Percentiles rank a stretch among this genome's conserved stretches.
Evolutionary conservation across 2,797 vertebrate genomes (phyloP).

Genomic region (Rhinatrema bivittatum): DNA sequence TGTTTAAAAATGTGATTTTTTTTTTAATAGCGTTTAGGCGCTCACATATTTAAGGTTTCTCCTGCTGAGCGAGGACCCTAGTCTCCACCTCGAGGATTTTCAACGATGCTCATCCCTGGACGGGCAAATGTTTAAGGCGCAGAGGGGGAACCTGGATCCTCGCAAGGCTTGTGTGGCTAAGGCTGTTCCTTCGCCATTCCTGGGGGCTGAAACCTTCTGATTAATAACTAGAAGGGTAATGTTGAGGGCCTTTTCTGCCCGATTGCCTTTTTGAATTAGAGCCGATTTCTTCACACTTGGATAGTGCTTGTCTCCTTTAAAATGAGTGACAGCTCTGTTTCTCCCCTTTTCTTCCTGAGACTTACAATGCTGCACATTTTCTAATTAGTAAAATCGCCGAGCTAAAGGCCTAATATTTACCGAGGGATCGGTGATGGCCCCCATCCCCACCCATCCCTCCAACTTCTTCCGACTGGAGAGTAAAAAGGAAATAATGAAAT

Average conservation of each 20-base stretch:
- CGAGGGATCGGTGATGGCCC: slow-evolving; percentile 48
- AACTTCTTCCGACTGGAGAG: too few species aligned
- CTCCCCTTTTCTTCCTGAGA: slow-evolving; percentile 58
- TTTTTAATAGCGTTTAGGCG: too few species aligned
- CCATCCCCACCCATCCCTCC: slow-evolving; percentile 43
- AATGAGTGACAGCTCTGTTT: slow-evolving; percentile 78
- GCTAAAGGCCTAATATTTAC: slow-evolving; percentile 73
- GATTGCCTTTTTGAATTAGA: slow-evolving; percentile 79
- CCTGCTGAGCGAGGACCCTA: too few species aligned
- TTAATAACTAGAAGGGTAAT: slow-evolving; percentile 76
- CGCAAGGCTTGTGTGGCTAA: too few species aligned
- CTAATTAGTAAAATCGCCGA: slow-evolving; percentile 79
- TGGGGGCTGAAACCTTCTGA: slow-evolving; percentile 52
- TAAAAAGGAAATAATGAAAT: slow-evolving; percentile 11
- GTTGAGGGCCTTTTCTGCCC: slow-evolving; percentile 76
- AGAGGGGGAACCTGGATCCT: too few species aligned
- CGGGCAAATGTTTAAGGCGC: too few species aligned
- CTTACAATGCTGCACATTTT: slow-evolving; percentile 83
- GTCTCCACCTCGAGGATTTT: too few species aligned
- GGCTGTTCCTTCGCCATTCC: slow-evolving; percentile 40
- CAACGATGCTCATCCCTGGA: too few species aligned
- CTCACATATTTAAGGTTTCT: too few species aligned
- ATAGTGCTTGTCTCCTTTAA: slow-evolving; percentile 81
- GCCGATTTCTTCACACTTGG: slow-evolving; percentile 85
- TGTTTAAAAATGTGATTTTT: too few species aligned